Evolutionary conservation across 2,888 invertebrate species (phyloP).

Genomic region (Sycophila texana): DNA sequence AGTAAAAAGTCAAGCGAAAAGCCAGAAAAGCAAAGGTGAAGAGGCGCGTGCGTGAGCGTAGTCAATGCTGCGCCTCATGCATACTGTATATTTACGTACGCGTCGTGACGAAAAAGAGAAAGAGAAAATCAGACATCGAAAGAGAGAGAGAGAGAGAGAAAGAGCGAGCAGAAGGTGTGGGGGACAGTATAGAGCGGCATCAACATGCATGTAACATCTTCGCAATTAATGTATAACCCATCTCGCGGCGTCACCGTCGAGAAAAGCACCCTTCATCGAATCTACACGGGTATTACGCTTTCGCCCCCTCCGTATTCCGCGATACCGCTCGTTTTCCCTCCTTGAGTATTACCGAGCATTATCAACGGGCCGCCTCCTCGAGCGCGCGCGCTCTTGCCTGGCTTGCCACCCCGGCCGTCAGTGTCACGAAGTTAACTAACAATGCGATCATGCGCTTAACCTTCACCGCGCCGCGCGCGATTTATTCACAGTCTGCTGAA

Average conservation of each 20-base stretch:
- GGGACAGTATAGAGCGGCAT: constrained; percentile 47
- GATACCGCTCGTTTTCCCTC: constrained; percentile 7
- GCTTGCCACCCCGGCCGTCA: background rate
- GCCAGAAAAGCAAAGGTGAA: background rate
- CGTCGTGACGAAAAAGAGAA: background rate
- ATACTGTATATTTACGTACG: constrained; percentile 40
- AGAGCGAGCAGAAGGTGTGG: background rate
- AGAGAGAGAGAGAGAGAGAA: no score
- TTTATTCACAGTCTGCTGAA: constrained; percentile 51
- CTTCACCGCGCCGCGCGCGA: constrained; percentile 29
- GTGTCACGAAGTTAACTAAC: constrained; percentile 22
- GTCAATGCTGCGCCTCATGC: constrained; percentile 17
- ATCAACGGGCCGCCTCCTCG: constrained; percentile 10
- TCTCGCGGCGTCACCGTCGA: constrained; percentile 6
- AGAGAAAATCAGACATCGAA: no score
- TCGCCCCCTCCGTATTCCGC: background rate
- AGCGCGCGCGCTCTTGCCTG: background rate
- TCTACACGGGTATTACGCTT: constrained; percentile 28
- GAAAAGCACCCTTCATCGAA: constrained; percentile 46
- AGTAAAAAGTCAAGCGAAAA: background rate
- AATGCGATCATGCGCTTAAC: constrained; percentile 50
- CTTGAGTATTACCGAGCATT: constrained; percentile 17
- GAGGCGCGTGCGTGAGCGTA: background rate
- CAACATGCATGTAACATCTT: constrained; percentile 67
- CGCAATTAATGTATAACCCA: constrained; percentile 67